phyloP scores from a whole-genome alignment of 2,113 vertebrate species.

The Scomber japonicus region DNA sequence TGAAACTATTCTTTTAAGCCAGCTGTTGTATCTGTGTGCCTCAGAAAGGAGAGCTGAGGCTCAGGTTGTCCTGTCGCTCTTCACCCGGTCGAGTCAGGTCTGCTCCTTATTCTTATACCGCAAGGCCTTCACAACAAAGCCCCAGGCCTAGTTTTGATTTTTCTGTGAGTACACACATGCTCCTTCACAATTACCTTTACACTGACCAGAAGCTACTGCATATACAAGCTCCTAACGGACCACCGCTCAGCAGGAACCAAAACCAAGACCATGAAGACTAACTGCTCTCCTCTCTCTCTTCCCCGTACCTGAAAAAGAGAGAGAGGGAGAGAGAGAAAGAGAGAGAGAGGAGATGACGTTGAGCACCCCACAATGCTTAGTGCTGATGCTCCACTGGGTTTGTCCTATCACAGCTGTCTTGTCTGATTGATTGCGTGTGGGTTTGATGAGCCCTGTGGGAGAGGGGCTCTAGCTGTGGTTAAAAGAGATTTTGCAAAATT shows the following conservation, averaged over 20 bases:
- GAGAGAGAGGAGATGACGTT: conserved; percentile 9
- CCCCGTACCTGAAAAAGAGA: conserved; percentile 1
- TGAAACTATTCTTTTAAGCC: neutral
- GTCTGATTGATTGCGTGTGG: conserved; percentile 42
- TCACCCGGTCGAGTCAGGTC: conserved; percentile 9
- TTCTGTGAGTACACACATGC: conserved; percentile 20
- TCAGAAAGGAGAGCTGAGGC: conserved; percentile 12
- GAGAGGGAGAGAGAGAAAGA: neutral
- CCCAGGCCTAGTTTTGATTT: conserved; percentile 12
- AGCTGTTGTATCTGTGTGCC: conserved; percentile 15
- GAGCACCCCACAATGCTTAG: conserved; percentile 48
- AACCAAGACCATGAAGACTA: conserved; percentile 12
- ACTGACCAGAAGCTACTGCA: neutral
- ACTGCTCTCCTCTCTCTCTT: neutral
- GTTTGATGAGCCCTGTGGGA: conserved; percentile 35
- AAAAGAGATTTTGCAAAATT: conserved; percentile 1
- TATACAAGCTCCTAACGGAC: conserved; percentile 20
- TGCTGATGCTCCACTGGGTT: conserved; percentile 56
- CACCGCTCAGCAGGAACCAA: conserved; percentile 4
- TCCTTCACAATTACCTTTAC: neutral
- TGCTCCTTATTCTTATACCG: neutral
- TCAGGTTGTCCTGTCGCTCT: neutral
- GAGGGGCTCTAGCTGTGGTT: conserved; percentile 12
- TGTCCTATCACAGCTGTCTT: conserved; percentile 70
- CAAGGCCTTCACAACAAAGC: neutral